Base-by-base conservation (phyloP, 2,888 invertebrate species). In the Chrysolina oricalcia region DNA sequence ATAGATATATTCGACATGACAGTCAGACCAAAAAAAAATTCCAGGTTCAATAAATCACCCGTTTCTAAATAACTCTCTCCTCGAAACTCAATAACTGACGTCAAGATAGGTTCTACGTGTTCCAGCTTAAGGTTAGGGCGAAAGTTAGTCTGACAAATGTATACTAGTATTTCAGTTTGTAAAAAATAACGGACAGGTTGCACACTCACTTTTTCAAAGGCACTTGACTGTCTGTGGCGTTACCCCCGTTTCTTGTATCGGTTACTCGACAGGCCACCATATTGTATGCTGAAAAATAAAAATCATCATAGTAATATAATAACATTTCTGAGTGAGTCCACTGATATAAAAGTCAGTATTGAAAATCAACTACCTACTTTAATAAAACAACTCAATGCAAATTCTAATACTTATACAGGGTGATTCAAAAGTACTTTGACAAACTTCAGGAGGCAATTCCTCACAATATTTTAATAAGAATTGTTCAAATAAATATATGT, bases 181-280 rank as follows among this genome's bases (percentile, higher is more conserved):
- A 8, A 35, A 35, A 35, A 62, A 62, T 23, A 65, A 3, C n/a
- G 56, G 17, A n/a, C 17, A 17, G 46, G 48, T 46, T 59, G 40
- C 50, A 72, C 81, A 94, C 96, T 96, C 91, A 97, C 97, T 97
- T 97, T 93, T 97, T 97, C 94, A 97, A 96, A 96, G 97, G 97
- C 95, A 97, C 96, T 94, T 96, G 96, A 93, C 96, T 97, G 94
- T 96, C 92, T 90, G 94, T 93, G 90, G 92, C 91, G 90, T 92
- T 90, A 87, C 92, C 91, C 87, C 97, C 96, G 90, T 97, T 97
- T 91, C 97, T 94, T 87, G 96, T 93, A 91, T 97, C 97, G 86
- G 97, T 96, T 89, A 97, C 95, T 89, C 97, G 94, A 93, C 97
- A 97, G 90, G 97, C 96, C 93, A 97, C 97, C 97, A 97, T 97